Base-by-base conservation (phyloP, 2,113 vertebrate species). In the Ornithorhynchus anatinus region DNA sequence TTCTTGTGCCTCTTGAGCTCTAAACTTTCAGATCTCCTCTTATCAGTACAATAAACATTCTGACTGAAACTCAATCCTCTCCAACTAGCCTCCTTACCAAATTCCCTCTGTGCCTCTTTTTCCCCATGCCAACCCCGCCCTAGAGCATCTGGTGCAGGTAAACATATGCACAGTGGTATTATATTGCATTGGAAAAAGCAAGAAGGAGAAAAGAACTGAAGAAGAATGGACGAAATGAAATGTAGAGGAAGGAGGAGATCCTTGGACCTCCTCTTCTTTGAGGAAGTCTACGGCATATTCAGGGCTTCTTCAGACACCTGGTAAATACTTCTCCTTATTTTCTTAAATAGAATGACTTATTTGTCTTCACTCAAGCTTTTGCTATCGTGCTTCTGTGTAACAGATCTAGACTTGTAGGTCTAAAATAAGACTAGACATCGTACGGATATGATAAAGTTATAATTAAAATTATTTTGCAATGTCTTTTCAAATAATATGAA, bases 281-380 rank as follows among this genome's bases (percentile, higher is more conserved):
- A 50, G 66, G 61, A 69, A 32, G 42, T 37, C 45, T 43, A 59
- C 3, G 27, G 63, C 56, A 72, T 82, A 42, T 61, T 83, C 35
- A 72, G 74, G 65, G 68, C 79, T 45, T 87, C 80, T 61, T 91
- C 85, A 69, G 81, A 84, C 33, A 86, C 80, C 77, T 80, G 89
- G 86, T 80, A 74, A 82, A 80, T 74, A 57, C 53, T 64, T 75
- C 57, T 45, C 84, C 39, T 79, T 42, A 67, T 65, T 63, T 29
- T 6, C 16, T 27, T 79, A 69, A 29, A 76, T 73, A 81, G 43
- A 32, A 33, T 16, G 42, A 36, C 65, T 84, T 65, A 5, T 72
- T 57, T 74, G 75, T 62, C 50, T 39, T 60, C 77, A 81, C 64
- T 19, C 59, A 65, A 43, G 0, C 0, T 54, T 48, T 71, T 77